These are phyloP conservation scores for Brachyptera risi DNA, from an alignment of 2,888 invertebrate species.

Conservation along the genomic window DNA sequence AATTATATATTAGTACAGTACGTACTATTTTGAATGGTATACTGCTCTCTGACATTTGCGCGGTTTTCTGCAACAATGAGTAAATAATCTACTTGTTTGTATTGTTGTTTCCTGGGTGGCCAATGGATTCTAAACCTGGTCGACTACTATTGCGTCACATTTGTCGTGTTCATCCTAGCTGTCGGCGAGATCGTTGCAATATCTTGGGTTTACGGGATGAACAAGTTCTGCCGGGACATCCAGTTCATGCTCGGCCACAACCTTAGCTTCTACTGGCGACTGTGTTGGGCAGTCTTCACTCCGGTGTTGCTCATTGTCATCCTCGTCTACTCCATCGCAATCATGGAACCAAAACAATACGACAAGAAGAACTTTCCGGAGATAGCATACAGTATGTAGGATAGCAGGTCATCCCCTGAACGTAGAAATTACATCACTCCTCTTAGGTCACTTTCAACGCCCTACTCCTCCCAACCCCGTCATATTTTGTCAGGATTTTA, in stretches of 20 bases:
- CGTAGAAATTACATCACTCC: background rate
- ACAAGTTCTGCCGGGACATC: constrained; percentile 64
- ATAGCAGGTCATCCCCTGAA: background rate
- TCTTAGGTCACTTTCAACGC: too few relatives aligned
- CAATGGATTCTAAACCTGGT: constrained; percentile 57
- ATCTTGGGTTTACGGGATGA: constrained; percentile 58
- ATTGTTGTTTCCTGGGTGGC: constrained; percentile 50
- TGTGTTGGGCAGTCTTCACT: constrained; percentile 73
- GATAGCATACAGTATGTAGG: constrained; percentile 56
- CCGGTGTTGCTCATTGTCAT: constrained; percentile 67
- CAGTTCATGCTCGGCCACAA: constrained; percentile 68
- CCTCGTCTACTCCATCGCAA: constrained; percentile 63
- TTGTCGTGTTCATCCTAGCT: constrained; percentile 55
- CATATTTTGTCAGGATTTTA: too few relatives aligned
- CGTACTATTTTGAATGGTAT: too few relatives aligned
- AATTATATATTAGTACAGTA: too few relatives aligned
- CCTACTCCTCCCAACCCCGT: too few relatives aligned
- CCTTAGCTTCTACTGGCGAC: constrained; percentile 70
- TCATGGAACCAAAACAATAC: constrained; percentile 58
- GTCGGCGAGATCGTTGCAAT: constrained; percentile 54
- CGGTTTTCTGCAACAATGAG: too few relatives aligned
- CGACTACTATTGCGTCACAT: constrained; percentile 59
- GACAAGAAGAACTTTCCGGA: constrained; percentile 52
- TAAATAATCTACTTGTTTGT: constrained; percentile 16
- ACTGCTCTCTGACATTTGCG: too few relatives aligned